Evolutionary conservation across 2,888 invertebrate genomes (phyloP).

Genomic region (Pilophorus perplexus): DNA sequence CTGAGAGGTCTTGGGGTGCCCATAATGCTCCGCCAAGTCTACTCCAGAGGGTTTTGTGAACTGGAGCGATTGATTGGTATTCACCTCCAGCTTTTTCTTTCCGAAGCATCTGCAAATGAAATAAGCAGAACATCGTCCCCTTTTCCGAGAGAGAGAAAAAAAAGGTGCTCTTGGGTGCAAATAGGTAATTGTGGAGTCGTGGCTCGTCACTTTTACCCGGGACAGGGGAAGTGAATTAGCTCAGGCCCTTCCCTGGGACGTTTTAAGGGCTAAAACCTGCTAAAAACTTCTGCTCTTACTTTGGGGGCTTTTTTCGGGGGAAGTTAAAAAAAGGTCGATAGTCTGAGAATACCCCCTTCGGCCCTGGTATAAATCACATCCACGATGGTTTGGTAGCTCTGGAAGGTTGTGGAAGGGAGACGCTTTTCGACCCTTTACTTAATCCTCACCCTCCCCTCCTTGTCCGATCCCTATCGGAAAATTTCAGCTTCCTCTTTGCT

Average conservation of each 20-base stretch:
- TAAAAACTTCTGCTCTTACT: conserved; percentile 40
- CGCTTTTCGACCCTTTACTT: conserved; percentile 21
- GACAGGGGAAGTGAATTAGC: conserved; percentile 45
- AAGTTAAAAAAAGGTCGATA: too few species aligned
- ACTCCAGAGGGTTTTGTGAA: not conserved
- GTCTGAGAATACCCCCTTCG: too few species aligned
- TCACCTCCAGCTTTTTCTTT: conserved; percentile 39
- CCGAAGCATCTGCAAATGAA: conserved; percentile 39
- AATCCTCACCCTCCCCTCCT: not conserved
- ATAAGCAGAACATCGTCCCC: conserved; percentile 31
- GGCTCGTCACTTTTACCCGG: conserved; percentile 29
- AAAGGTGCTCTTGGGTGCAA: conserved; percentile 33
- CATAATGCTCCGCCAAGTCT: not conserved
- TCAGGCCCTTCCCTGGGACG: conserved; percentile 22
- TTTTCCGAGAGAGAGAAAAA: conserved; percentile 8
- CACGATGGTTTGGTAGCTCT: too few species aligned
- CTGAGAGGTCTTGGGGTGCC: too few species aligned
- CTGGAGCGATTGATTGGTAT: conserved; percentile 38
- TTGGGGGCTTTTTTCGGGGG: conserved; percentile 1
- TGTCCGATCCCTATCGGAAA: not conserved
- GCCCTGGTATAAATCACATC: too few species aligned
- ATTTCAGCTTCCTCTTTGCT: conserved; percentile 12
- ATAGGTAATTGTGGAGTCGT: conserved; percentile 44
- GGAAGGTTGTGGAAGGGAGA: too few species aligned
- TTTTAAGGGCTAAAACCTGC: conserved; percentile 41